Conservation (phyloP, 2,797 vertebrate genomes). For the Pitangus sulphuratus region DNA sequence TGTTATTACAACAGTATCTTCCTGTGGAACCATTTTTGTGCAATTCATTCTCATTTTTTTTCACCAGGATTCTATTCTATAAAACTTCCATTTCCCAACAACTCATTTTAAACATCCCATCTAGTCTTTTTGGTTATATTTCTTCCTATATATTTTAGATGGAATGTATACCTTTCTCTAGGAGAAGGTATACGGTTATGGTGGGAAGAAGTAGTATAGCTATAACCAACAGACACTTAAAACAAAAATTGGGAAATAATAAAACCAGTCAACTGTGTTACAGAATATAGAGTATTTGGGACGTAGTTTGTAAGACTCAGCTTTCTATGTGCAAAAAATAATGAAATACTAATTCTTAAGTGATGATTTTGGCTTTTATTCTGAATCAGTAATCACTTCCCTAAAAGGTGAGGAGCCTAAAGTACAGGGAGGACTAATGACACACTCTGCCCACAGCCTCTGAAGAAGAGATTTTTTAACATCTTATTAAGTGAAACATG, state of each 20-base stretch:
- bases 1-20: constrained; percentile 9
- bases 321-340: neutral
- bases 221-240: neutral
- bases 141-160: neutral
- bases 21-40: neutral
- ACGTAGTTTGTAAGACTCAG: neutral
- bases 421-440: neutral
- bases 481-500: neutral
- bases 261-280: neutral
- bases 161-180: neutral
- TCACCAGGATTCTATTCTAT: neutral
- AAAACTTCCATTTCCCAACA: neutral
- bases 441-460: neutral
- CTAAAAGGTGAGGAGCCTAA: neutral
- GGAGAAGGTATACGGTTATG: neutral
- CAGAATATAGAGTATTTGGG: neutral
- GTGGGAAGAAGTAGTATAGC: neutral
- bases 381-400: neutral
- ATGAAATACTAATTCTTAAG: neutral
- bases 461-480: neutral
- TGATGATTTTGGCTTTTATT: neutral
- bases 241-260: neutral
- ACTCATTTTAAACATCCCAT: neutral
- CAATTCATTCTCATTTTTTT: neutral
- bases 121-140: neutral